Conservation (phyloP, 2,888 invertebrate genomes). For the Tipula lateralis region DNA sequence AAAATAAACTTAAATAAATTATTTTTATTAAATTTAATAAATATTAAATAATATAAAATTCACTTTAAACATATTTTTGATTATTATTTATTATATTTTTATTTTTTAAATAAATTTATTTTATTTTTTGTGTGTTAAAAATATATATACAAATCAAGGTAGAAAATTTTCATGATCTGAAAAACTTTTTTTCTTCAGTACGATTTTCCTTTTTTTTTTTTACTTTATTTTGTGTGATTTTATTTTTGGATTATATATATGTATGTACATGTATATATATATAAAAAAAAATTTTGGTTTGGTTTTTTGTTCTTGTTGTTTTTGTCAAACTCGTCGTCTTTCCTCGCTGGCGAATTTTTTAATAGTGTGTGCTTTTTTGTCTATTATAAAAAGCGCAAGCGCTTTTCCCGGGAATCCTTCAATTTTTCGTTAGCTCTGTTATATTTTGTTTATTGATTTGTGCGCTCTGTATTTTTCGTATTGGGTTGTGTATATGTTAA, state of each 20-base stretch:
- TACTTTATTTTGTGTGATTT: background rate
- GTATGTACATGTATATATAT: background rate
- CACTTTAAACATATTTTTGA: background rate
- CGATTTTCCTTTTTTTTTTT: background rate
- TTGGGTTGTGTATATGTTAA: background rate
- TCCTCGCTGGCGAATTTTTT: background rate
- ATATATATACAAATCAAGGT: constrained; percentile 19
- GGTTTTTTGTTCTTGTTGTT: background rate
- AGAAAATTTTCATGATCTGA: constrained; percentile 24
- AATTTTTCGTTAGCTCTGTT: constrained; percentile 31
- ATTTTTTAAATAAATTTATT: background rate
- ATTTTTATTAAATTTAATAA: background rate
- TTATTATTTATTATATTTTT: background rate
- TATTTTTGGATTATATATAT: constrained; percentile 13
- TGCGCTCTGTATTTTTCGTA: constrained; percentile 31
- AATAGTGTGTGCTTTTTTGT: constrained; percentile 14
- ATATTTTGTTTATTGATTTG: constrained; percentile 33
- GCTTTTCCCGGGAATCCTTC: constrained; percentile 48
- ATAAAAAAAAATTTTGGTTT: background rate
- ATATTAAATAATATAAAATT: background rate
- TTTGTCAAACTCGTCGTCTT: constrained; percentile 25
- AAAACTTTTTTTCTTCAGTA: background rate
- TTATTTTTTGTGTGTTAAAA: constrained; percentile 24
- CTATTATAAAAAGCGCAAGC: constrained; percentile 44
- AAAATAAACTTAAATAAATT: background rate